Percentiles rank a stretch among this genome's conserved stretches.
These are phyloP conservation scores for Martes martes DNA, from an alignment of 2,113 vertebrate species.

Conservation along the genomic window DNA sequence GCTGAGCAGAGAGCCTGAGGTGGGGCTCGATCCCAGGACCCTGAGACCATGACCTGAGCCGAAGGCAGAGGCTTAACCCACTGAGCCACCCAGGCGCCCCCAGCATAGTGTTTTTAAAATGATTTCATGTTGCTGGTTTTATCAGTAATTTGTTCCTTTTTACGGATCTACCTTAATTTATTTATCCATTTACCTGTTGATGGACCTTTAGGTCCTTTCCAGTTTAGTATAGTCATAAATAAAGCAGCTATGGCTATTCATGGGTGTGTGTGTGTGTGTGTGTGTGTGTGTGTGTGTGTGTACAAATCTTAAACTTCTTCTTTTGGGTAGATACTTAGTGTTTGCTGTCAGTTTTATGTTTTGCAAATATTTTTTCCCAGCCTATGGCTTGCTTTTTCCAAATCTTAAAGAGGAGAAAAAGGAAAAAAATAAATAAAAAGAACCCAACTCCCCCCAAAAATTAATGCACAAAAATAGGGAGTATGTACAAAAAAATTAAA, in stretches of 20 bases:
- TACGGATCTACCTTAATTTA: not conserved
- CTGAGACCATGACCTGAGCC: too few relatives aligned
- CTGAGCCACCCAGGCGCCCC: too few relatives aligned
- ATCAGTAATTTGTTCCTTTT: not conserved
- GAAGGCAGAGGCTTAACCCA: too few relatives aligned
- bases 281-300: too few relatives aligned
- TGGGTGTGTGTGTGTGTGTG: too few relatives aligned
- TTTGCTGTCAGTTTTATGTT: not conserved
- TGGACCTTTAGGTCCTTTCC: not conserved
- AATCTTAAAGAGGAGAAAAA: not conserved
- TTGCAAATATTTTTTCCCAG: not conserved
- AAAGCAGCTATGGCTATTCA: not conserved
- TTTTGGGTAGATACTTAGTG: not conserved
- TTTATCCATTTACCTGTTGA: not conserved
- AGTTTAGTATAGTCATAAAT: not conserved
- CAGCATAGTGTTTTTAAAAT: not conserved
- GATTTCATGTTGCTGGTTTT: not conserved
- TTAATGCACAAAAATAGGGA: not conserved
- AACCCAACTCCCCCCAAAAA: not conserved
- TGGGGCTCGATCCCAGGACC: too few relatives aligned
- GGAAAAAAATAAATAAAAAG: not conserved
- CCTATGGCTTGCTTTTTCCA: not conserved
- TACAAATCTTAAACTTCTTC: not conserved
- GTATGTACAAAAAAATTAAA: not conserved
- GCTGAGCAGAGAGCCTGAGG: too few relatives aligned